Evolutionary conservation across 2,113 vertebrate genomes (phyloP).

Genomic region (Calonectris borealis): DNA sequence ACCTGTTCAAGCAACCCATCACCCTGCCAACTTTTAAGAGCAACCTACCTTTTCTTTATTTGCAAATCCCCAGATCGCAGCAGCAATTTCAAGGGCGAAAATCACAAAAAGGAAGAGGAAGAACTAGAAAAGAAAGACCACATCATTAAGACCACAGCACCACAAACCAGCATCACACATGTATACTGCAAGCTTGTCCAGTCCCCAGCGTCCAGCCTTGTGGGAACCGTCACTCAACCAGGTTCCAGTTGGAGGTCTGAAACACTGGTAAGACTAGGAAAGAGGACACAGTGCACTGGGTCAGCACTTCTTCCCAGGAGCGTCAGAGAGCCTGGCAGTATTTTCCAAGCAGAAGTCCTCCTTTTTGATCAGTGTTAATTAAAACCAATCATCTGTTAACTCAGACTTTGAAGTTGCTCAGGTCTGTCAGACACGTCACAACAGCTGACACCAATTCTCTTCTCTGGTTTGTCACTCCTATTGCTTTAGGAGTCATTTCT

Average conservation of each 20-base stretch:
- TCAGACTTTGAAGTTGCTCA: background rate
- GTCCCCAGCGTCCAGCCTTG: background rate
- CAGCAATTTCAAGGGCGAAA: constrained; percentile 92
- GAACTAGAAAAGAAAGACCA: constrained; percentile 78
- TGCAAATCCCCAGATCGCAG: constrained; percentile 93
- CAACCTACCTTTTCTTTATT: constrained; percentile 88
- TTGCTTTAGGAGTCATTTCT: background rate
- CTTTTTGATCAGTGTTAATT: constrained; percentile 45
- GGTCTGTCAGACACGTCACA: background rate
- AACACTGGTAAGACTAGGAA: background rate
- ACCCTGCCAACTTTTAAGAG: background rate
- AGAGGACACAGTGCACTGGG: background rate
- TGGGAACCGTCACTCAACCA: background rate
- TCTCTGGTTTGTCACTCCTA: background rate
- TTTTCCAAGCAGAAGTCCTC: background rate
- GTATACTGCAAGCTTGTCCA: background rate
- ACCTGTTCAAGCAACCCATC: background rate
- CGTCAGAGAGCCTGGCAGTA: background rate
- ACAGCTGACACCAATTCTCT: background rate
- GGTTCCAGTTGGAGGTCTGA: background rate
- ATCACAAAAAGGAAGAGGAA: constrained; percentile 93
- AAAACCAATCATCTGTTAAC: background rate
- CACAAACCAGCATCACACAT: background rate
- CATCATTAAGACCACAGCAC: background rate
- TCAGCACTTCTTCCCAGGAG: background rate